Conservation (phyloP, 2,797 vertebrate genomes). For the Cheirogaleus major region DNA sequence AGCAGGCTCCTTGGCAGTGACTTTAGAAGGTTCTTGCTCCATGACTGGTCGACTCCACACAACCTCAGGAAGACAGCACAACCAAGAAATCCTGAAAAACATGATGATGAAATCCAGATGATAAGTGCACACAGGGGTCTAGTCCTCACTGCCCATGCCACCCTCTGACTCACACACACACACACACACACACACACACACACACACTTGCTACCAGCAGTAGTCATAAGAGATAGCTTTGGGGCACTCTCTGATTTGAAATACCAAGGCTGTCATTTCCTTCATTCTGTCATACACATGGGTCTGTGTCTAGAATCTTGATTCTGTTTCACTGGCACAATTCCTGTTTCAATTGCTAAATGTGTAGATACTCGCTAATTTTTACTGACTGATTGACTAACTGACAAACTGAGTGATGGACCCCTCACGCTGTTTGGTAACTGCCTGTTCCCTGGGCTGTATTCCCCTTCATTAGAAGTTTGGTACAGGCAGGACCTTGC, state of each 20-base stretch:
- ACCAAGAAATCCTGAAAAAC: not conserved
- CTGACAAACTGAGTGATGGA: not conserved
- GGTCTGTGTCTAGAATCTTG: not conserved
- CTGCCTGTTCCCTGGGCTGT: not conserved
- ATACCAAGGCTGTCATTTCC: not conserved
- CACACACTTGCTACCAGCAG: not conserved
- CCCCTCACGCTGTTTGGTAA: not conserved
- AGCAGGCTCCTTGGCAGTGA: not conserved
- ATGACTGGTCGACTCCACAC: not conserved
- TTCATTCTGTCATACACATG: not conserved
- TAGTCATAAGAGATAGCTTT: not conserved
- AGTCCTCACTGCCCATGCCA: not conserved
- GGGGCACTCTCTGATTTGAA: not conserved
- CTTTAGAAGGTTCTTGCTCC: not conserved
- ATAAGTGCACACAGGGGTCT: not conserved
- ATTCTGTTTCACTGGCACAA: not conserved
- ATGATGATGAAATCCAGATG: not conserved
- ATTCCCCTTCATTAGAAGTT: not conserved
- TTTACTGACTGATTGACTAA: not conserved
- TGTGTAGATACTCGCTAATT: not conserved
- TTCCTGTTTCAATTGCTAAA: not conserved
- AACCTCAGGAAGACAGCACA: not conserved
- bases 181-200: not conserved
- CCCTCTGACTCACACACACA: too few species aligned
- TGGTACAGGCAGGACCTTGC: not conserved